Percentiles rank a stretch among this genome's conserved stretches.
phyloP scores from a whole-genome alignment of 2,113 vertebrate genomes.

The Brachypodius melanocephalos region DNA sequence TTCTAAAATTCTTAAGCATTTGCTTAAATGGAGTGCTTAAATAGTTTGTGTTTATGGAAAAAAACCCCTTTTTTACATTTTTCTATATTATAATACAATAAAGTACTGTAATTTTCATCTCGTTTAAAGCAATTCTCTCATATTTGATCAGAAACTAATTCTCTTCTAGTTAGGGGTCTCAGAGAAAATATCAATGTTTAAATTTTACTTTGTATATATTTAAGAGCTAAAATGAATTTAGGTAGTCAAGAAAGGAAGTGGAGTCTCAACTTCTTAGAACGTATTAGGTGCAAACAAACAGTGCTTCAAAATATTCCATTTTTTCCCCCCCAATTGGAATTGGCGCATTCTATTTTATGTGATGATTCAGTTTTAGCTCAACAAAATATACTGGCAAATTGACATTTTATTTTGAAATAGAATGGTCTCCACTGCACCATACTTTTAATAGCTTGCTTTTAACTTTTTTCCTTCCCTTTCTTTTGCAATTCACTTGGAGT shows the following conservation, averaged over 20 bases:
- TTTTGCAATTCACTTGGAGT: background rate
- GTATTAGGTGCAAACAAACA: slow-evolving; percentile 64
- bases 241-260: slow-evolving; percentile 32
- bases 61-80: background rate
- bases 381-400: background rate
- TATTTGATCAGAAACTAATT: background rate
- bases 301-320: slow-evolving; percentile 49
- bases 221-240: slow-evolving; percentile 54
- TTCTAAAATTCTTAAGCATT: background rate
- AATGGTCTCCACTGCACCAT: background rate
- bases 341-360: background rate
- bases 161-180: background rate
- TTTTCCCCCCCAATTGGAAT: slow-evolving; percentile 25
- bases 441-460: background rate
- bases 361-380: background rate
- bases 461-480: background rate
- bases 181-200: background rate
- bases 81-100: background rate
- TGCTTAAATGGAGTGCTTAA: background rate
- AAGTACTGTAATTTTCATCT: background rate
- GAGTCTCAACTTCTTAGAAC: slow-evolving; percentile 32
- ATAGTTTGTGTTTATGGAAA: background rate
- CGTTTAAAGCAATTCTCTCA: background rate
- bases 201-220: background rate
- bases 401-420: background rate